Evolutionary conservation across 2,113 vertebrate species (phyloP), one percentile per base, ranked within the genome.

Genomic region (Myodes glareolus): DNA sequence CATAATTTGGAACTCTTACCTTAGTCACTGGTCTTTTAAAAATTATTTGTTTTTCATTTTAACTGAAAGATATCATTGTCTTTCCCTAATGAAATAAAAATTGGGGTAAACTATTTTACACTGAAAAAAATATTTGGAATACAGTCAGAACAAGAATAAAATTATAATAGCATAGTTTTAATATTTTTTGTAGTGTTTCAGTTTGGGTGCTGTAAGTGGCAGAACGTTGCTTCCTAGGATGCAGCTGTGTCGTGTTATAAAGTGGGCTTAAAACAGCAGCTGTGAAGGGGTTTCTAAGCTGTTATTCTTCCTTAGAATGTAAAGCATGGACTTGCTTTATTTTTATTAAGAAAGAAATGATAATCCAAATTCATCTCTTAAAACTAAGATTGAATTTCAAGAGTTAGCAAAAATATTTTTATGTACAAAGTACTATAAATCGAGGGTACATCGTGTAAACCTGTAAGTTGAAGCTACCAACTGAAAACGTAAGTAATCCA

Each of bases 41-140:
- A 96, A 77, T 87, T 82, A 78, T 65, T 94, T 17, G 50, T 94
- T 96, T 94, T 92, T 68, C 5, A 94, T 90, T 91, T 82, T 94
- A 78, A 81, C 85, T 63, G 52, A 90, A 91, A 96, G 85, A 39
- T 86, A 76, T 89, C n/a, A 73, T 73, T 1, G 61, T 97, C 3
- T 45, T 76, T 91, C 17, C 70, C 61, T 81, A 89, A 61, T 73
- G 5, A 87, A 42, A 78, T 85, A 11, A 23, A 88, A 23, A 33
- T 88, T 58, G 27, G 31, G 55, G 58, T 90, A 50, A 90, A 72
- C 27, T 31, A 88, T 75, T 89, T 78, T 77, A 25, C 12, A 42
- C 92, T 93, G 39, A 68, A 86, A 94, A 92, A 65, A 75, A 31
- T 82, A 63, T 84, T 13, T 81, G 42, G 10, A 86, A 45, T 84